Percentiles rank a stretch among this genome's conserved stretches.
Evolutionary conservation across 2,113 vertebrate species (phyloP).

Genomic region (Cygnus atratus): DNA sequence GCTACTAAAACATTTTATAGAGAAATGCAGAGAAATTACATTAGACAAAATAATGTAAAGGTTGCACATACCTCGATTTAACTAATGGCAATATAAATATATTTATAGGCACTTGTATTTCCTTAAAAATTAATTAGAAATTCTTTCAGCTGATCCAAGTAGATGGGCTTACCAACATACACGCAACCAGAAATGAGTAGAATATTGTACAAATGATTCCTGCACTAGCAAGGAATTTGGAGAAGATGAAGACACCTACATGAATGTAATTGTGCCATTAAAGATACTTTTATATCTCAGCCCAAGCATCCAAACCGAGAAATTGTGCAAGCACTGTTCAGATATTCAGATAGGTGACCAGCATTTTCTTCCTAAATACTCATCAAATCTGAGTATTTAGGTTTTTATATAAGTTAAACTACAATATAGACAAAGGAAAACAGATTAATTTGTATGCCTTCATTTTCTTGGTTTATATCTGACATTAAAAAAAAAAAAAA

Average conservation of each 20-base stretch:
- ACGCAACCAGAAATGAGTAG: background rate
- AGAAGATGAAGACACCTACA: background rate
- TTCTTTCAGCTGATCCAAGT: background rate
- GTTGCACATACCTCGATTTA: background rate
- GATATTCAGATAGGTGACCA: background rate
- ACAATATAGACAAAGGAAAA: no score
- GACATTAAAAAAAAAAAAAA: background rate
- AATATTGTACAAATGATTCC: background rate
- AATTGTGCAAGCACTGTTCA: background rate
- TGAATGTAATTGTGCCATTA: background rate
- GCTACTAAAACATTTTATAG: background rate
- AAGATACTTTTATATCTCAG: background rate
- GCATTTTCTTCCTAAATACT: background rate
- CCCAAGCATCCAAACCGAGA: no score
- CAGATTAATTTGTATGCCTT: background rate
- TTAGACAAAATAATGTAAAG: background rate
- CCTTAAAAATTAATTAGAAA: background rate
- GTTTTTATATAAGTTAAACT: background rate
- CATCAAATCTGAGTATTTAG: background rate
- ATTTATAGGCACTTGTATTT: background rate
- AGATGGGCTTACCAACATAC: background rate
- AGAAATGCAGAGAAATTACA: background rate
- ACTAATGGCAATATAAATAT: background rate
- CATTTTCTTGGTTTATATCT: background rate
- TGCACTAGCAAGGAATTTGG: background rate